Evolutionary conservation across 2,888 invertebrate genomes (phyloP).

Genomic region (Volucella zonaria): DNA sequence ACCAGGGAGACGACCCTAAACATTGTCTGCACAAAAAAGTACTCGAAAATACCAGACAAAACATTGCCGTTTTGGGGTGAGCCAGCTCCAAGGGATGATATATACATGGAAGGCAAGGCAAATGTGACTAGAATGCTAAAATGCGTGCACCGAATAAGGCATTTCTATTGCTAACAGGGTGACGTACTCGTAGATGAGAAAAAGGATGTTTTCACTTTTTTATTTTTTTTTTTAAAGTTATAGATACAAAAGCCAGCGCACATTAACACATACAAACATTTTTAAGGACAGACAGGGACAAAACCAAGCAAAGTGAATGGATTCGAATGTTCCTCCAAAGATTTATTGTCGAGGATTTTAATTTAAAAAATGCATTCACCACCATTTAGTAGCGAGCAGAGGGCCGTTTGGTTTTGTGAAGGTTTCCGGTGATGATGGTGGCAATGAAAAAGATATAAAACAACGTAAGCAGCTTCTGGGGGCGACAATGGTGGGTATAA

Average conservation of each 20-base stretch:
- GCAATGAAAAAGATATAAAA: slow-evolving; percentile 53
- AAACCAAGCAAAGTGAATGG: slow-evolving; percentile 48
- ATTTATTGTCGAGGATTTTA: slow-evolving; percentile 73
- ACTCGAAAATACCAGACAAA: slow-evolving; percentile 67
- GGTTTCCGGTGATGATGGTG: slow-evolving; percentile 59
- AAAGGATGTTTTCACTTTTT: slow-evolving; percentile 44
- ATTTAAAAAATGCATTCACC: slow-evolving; percentile 73
- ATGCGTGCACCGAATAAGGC: slow-evolving; percentile 29
- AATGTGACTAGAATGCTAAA: slow-evolving; percentile 73
- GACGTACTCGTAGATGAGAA: not conserved
- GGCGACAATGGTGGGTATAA: not conserved
- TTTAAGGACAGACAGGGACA: not conserved
- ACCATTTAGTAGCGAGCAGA: slow-evolving; percentile 31
- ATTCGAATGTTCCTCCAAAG: slow-evolving; percentile 65
- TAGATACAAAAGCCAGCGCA: slow-evolving; percentile 42
- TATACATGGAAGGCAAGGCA: slow-evolving; percentile 34
- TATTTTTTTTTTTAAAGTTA: slow-evolving; percentile 41
- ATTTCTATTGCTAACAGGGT: slow-evolving; percentile 19
- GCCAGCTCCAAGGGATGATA: slow-evolving; percentile 37
- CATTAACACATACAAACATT: slow-evolving; percentile 12
- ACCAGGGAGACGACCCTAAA: slow-evolving; percentile 6
- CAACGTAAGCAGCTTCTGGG: slow-evolving; percentile 16
- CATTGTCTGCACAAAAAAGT: slow-evolving; percentile 48
- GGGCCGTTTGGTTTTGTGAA: slow-evolving; percentile 41
- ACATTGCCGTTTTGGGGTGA: slow-evolving; percentile 44